These are phyloP conservation scores for Tiaroga cobitis DNA, from an alignment of 2,797 vertebrate species.

Conservation along the genomic window DNA sequence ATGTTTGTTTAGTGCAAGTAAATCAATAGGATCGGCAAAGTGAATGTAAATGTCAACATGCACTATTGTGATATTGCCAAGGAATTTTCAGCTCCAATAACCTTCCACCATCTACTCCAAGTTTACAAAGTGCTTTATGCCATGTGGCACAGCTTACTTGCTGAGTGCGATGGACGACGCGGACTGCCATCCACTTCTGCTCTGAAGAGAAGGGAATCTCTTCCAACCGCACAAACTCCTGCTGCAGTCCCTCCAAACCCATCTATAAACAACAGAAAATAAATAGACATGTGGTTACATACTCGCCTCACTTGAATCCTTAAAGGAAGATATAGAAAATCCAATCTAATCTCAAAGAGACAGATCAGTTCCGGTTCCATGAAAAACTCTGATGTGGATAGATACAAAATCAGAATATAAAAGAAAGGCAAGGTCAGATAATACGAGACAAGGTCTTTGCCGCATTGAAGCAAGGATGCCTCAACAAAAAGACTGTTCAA, in stretches of 20 bases:
- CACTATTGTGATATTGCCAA: not conserved
- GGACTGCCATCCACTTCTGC: slow-evolving; percentile 97
- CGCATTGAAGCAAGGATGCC: not conserved
- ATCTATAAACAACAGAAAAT: slow-evolving; percentile 75
- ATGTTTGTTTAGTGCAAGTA: not conserved
- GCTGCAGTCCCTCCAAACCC: slow-evolving; percentile 89
- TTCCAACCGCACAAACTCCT: slow-evolving; percentile 89
- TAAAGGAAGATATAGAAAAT: not conserved
- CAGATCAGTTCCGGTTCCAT: not conserved
- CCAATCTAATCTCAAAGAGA: not conserved
- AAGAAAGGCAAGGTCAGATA: not conserved
- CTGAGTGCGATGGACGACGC: slow-evolving; percentile 89
- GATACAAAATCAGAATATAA: not conserved
- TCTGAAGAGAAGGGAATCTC: slow-evolving; percentile 95
- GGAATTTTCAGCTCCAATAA: not conserved
- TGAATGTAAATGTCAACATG: not conserved
- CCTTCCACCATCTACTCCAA: not conserved
- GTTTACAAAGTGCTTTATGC: slow-evolving; percentile 43
- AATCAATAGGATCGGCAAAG: not conserved
- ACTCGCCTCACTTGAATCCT: not conserved
- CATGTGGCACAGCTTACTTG: slow-evolving; percentile 73
- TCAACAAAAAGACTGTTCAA: not conserved
- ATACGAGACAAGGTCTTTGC: not conserved
- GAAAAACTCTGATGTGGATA: not conserved
- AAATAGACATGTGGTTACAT: slow-evolving; percentile 3